Evolutionary conservation across 1,140 invertebrate species (phyloP).

Genomic region (Thrips palmi): DNA sequence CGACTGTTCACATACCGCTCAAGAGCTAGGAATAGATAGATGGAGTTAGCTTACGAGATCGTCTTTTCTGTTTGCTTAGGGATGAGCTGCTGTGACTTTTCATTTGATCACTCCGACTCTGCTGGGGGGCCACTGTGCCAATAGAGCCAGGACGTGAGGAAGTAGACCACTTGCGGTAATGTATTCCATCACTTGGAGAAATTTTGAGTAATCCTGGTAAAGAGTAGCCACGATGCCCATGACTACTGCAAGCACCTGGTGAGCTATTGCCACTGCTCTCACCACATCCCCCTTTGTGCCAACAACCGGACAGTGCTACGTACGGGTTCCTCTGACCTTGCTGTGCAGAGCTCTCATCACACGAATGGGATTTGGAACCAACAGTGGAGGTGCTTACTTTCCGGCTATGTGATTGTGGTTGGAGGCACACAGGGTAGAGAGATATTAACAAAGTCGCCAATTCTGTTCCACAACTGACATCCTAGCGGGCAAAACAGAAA

Average conservation of each 20-base stretch:
- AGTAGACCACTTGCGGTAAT: no score
- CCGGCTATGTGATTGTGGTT: slow-evolving; percentile 13
- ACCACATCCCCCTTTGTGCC: neutral
- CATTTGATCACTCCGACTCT: no score
- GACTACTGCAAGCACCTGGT: neutral
- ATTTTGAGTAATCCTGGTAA: no score
- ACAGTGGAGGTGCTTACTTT: neutral
- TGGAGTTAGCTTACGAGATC: neutral
- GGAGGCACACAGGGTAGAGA: slow-evolving; percentile 29
- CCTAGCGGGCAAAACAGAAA: slow-evolving; percentile 6
- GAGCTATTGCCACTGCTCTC: neutral
- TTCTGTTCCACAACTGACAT: slow-evolving; percentile 29
- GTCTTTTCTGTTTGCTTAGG: no score
- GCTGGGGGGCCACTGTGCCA: no score
- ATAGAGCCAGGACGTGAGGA: no score
- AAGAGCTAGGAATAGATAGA: neutral
- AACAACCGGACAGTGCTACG: slow-evolving; percentile 11
- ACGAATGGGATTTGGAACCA: neutral
- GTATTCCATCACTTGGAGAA: no score
- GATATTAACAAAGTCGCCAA: slow-evolving; percentile 38
- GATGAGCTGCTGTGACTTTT: no score
- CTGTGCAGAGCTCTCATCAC: neutral
- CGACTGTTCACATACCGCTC: slow-evolving; percentile 2
- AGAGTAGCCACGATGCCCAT: no score
- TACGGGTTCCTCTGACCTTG: slow-evolving; percentile 18